Conservation (phyloP, 2,113 vertebrate genomes). For the Notarius quadriscutis region DNA sequence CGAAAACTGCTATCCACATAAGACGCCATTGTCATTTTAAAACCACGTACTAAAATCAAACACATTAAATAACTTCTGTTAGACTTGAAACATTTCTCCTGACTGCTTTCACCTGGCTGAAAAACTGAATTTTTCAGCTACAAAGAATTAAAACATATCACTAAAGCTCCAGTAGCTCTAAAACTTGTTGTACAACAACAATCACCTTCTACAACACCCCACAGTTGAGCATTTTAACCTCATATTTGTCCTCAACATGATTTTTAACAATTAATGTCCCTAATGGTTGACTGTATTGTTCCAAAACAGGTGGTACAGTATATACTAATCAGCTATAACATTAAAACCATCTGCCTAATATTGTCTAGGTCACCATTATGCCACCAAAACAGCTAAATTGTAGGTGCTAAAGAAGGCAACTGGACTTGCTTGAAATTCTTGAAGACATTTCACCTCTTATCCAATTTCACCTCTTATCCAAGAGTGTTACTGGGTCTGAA, state of each 20-base stretch:
- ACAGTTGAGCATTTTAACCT: neutral
- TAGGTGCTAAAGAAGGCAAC: too few relatives aligned
- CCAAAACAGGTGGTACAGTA: neutral
- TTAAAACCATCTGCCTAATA: too few relatives aligned
- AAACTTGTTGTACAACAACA: neutral
- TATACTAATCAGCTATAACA: neutral
- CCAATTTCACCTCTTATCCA: too few relatives aligned
- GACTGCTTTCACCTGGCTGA: neutral
- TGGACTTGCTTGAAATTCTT: too few relatives aligned
- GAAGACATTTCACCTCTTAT: too few relatives aligned
- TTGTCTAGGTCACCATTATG: too few relatives aligned
- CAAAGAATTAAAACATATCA: neutral
- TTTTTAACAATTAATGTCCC: neutral
- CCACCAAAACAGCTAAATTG: too few relatives aligned
- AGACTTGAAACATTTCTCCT: conserved; percentile 17
- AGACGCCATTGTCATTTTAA: conserved; percentile 74
- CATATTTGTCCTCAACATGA: neutral
- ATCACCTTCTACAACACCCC: neutral
- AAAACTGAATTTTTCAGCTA: neutral
- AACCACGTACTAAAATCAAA: conserved; percentile 8
- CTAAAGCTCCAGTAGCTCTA: neutral
- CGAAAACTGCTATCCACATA: conserved; percentile 88
- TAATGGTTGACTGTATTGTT: neutral
- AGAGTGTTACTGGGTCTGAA: too few relatives aligned
- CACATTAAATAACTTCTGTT: neutral